Base-by-base conservation (phyloP, 2,797 vertebrate genomes). In the Miichthys miiuy region DNA sequence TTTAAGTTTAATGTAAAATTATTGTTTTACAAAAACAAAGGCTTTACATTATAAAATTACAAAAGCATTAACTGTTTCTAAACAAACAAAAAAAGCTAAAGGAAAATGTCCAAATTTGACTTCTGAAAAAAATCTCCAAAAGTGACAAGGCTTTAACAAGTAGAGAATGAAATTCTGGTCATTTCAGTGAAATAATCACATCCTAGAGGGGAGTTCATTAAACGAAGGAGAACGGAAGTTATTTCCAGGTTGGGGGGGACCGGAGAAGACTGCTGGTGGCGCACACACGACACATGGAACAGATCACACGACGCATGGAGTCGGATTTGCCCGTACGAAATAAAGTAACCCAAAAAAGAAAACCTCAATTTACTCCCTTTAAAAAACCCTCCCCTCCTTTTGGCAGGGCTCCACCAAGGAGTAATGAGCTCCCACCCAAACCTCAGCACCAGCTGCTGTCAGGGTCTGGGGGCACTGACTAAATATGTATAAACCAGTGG, bases 401-500 rank as follows among this genome's bases (percentile, higher is more conserved):
- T 92, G 93, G 91, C 87, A 72, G 81, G 66, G 72, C 87, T 91
- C 92, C 90, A 83, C 89, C 85, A 89, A 84, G 72, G 86, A 89
- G 90, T 93, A 94, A 94, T 94, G 92, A 94, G 91, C 90, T 90
- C 88, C 89, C 87, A 89, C 92, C 92, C 92, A 91, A 92, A 91
- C 93, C 89, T 93, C 92, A 91, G 85, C 80, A 87, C 83, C 93
- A 93, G 92, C 92, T 94, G 93, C 88, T 90, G 90, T 92, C 88
- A 87, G 93, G 91, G 89, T 91, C 91, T 92, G 89, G 90, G 90
- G 92, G 90, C 82, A 86, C 77, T 69, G 89, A 74, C 86, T 92
- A 87, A 89, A 91, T 87, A 89, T 86, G 84, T 88, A 83, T 52
- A 75, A 89, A 83, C 68, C 81, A 78, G 61, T 4, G 10, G 69